Evolutionary conservation across 2,113 vertebrate species (phyloP).

Genomic region (Bungarus multicinctus): DNA sequence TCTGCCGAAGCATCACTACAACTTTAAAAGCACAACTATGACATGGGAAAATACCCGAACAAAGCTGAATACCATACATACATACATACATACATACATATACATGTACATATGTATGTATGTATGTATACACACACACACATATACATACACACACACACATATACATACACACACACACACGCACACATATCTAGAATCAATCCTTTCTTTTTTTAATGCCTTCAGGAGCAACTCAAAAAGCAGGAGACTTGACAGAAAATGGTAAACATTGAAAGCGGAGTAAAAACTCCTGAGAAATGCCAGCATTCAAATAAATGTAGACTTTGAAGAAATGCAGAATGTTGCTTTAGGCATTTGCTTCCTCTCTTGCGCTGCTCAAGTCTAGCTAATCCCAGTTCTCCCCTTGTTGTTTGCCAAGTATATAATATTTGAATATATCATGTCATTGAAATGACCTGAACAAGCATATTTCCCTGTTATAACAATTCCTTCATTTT

Average conservation of each 20-base stretch:
- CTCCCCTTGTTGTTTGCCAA: conserved; percentile 16
- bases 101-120: no score
- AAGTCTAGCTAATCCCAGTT: conserved; percentile 46
- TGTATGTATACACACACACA: no score
- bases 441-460: conserved; percentile 25
- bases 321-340: conserved; percentile 27
- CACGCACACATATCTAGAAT: no score
- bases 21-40: no score
- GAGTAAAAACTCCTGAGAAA: neutral
- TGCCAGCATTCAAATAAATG: neutral
- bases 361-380: conserved; percentile 18
- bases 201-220: neutral
- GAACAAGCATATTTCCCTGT: neutral
- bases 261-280: neutral
- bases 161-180: no score
- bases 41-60: no score
- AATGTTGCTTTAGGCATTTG: conserved; percentile 33
- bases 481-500: conserved; percentile 15
- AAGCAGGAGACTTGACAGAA: neutral
- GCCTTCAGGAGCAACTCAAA: neutral
- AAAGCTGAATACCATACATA: no score
- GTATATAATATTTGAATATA: conserved; percentile 38
- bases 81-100: no score
- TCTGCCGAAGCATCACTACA: no score
- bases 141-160: no score